These are phyloP conservation scores for Hylyphantes graminicola DNA, from an alignment of 1,140 invertebrate genomes.

Conservation along the genomic window DNA sequence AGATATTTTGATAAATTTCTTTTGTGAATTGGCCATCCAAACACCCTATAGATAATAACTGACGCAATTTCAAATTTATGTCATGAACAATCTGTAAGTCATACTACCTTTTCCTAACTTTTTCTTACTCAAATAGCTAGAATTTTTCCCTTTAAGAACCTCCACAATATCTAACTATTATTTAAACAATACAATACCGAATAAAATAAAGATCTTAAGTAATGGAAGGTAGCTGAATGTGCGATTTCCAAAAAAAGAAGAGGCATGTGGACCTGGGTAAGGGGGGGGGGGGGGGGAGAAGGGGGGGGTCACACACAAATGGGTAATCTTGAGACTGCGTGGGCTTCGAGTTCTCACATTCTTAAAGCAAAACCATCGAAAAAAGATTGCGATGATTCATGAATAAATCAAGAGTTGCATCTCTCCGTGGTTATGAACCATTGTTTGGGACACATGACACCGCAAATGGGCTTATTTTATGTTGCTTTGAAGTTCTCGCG, in stretches of 20 bases:
- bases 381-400: background rate
- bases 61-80: no score
- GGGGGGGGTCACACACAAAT: no score
- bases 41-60: no score
- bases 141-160: background rate
- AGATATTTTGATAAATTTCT: no score
- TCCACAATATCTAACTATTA: background rate
- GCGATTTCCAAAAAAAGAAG: background rate
- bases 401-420: conserved; percentile 18
- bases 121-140: background rate
- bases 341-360: background rate
- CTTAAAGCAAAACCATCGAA: background rate
- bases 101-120: no score
- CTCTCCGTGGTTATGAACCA: conserved; percentile 6
- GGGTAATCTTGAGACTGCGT: background rate
- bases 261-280: background rate
- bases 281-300: no score
- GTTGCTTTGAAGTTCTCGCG: background rate
- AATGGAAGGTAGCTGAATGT: background rate
- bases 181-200: background rate
- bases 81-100: no score
- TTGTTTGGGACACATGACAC: conserved; percentile 3
- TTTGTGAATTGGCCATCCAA: no score
- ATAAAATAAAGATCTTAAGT: background rate
- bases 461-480: background rate